phyloP scores from a whole-genome alignment of 2,113 vertebrate genomes.

The Sinocyclocheilus anophthalmus region DNA sequence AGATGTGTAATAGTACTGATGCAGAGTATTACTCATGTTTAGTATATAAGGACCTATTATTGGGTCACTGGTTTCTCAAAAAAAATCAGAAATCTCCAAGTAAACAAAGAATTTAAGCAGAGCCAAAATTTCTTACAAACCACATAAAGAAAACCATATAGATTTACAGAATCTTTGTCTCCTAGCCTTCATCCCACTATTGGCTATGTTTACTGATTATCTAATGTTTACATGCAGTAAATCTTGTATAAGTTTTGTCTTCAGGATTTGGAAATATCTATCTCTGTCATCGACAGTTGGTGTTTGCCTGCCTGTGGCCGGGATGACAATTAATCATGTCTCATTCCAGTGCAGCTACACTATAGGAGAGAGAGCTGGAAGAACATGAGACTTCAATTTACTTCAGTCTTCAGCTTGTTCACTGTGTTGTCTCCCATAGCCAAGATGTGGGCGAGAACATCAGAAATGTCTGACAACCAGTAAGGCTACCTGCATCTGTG shows the following conservation, averaged over 20 bases:
- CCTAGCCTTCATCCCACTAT: too few relatives aligned
- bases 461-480: conserved; percentile 4
- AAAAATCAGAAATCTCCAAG: too few relatives aligned
- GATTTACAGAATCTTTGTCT: too few relatives aligned
- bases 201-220: not conserved
- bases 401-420: conserved; percentile 3
- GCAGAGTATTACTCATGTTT: too few relatives aligned
- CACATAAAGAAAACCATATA: too few relatives aligned
- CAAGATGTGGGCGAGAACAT: not conserved
- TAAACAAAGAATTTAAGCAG: too few relatives aligned
- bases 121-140: too few relatives aligned
- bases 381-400: not conserved
- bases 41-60: too few relatives aligned
- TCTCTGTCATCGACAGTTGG: conserved; percentile 30
- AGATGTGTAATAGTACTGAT: too few relatives aligned
- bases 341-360: not conserved
- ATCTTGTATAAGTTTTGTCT: not conserved
- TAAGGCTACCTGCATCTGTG: conserved; percentile 9
- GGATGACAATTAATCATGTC: conserved; percentile 23
- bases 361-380: not conserved
- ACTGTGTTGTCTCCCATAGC: conserved; percentile 4
- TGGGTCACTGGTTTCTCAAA: too few relatives aligned
- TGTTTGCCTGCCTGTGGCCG: conserved; percentile 12
- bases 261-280: conserved; percentile 9
- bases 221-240: not conserved